Evolutionary conservation across 2,888 invertebrate genomes (phyloP).

Genomic region (Poecilus cupreus): DNA sequence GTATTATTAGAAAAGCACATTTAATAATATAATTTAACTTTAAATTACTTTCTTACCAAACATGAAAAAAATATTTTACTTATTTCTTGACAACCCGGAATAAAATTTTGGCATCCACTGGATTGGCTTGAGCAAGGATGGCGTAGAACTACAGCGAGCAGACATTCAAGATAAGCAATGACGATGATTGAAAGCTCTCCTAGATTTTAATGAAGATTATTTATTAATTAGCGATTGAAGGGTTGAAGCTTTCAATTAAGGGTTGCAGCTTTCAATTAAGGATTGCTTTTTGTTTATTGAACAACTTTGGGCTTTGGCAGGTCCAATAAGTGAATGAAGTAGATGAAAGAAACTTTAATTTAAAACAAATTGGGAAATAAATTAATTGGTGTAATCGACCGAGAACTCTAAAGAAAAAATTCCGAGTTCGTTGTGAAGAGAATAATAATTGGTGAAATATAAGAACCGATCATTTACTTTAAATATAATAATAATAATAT

Average conservation of each 20-base stretch:
- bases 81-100: no score
- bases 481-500: no score
- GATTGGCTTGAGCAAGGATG: not conserved
- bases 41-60: no score
- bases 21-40: no score
- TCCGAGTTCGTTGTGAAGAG: no score
- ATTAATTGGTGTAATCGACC: not conserved
- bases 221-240: constrained; percentile 18
- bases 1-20: no score
- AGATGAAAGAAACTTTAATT: constrained; percentile 2
- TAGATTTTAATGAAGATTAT: constrained; percentile 11
- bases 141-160: not conserved
- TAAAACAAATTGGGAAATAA: not conserved
- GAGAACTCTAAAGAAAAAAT: no score
- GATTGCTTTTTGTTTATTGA: not conserved
- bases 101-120: no score
- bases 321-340: not conserved
- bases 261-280: not conserved
- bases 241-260: constrained; percentile 9
- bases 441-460: no score
- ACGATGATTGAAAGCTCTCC: constrained; percentile 21
- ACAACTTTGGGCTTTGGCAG: not conserved
- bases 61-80: no score
- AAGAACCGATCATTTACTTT: no score
- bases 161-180: not conserved